These are phyloP conservation scores for Rhodeus uyekii DNA, from an alignment of 2,797 vertebrate species.

Conservation along the genomic window DNA sequence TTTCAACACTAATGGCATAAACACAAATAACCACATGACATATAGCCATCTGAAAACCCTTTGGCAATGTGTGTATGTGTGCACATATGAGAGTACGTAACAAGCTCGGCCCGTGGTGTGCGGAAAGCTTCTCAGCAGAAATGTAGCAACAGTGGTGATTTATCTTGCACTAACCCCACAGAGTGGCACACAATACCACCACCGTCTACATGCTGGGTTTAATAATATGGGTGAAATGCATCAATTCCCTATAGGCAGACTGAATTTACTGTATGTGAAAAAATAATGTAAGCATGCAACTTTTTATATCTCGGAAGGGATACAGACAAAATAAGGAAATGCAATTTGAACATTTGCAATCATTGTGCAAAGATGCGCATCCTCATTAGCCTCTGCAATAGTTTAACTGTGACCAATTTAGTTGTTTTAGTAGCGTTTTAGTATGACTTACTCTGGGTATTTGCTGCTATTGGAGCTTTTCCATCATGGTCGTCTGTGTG, in stretches of 20 bases:
- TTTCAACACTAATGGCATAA: conserved; percentile 39
- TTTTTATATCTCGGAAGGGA: neutral
- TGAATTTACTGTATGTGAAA: neutral
- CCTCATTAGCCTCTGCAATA: neutral
- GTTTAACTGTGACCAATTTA: conserved; percentile 21
- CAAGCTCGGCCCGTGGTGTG: conserved; percentile 27
- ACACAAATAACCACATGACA: conserved; percentile 43
- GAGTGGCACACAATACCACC: conserved; percentile 34
- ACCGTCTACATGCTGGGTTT: conserved; percentile 38
- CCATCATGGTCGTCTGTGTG: conserved; percentile 30
- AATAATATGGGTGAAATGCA: conserved; percentile 40
- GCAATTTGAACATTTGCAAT: neutral
- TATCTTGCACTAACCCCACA: conserved; percentile 37
- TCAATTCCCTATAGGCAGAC: conserved; percentile 13
- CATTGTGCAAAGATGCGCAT: conserved; percentile 2
- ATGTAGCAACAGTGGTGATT: conserved; percentile 37
- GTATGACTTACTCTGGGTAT: neutral
- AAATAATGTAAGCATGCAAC: conserved; percentile 8
- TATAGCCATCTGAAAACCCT: conserved; percentile 39
- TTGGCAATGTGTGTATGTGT: conserved; percentile 14
- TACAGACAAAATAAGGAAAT: neutral
- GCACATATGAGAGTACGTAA: conserved; percentile 28
- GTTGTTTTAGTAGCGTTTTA: conserved; percentile 31
- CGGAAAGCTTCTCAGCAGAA: conserved; percentile 35
- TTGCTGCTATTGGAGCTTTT: conserved; percentile 15